Evolutionary conservation across 1,140 invertebrate species (phyloP).

Genomic region (Atta texana): DNA sequence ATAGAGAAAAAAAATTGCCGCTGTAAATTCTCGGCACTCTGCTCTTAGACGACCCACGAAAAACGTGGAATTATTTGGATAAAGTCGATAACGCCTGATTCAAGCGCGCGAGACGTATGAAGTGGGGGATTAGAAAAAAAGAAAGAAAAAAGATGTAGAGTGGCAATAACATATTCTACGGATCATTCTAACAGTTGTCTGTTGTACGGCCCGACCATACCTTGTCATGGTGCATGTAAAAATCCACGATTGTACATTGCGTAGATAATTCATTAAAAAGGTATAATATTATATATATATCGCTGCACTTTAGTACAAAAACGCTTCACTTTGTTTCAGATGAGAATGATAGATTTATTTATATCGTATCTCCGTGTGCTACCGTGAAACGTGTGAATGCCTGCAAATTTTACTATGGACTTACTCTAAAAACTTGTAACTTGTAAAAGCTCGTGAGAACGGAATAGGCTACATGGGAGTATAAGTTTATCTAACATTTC

Average conservation of each 20-base stretch:
- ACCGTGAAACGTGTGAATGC: constrained; percentile 78
- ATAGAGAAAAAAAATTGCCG: constrained; percentile 25
- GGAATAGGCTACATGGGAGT: constrained; percentile 14
- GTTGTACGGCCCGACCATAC: constrained; percentile 75
- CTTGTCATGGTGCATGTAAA: constrained; percentile 78
- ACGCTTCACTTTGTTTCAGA: constrained; percentile 82
- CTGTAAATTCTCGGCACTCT: constrained; percentile 46
- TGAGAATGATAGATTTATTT: constrained; percentile 78
- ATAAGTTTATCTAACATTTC: constrained; percentile 51
- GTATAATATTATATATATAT: constrained; percentile 78
- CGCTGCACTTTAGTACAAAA: constrained; percentile 86
- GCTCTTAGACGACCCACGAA: constrained; percentile 5
- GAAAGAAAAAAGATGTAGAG: constrained; percentile 25
- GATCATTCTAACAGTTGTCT: constrained; percentile 63
- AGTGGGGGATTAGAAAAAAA: constrained; percentile 15
- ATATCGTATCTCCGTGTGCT: constrained; percentile 79
- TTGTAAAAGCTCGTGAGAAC: constrained; percentile 74
- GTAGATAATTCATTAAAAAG: constrained; percentile 82
- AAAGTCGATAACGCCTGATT: neutral
- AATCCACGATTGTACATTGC: constrained; percentile 83
- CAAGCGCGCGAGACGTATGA: constrained; percentile 2
- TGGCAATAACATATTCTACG: constrained; percentile 51
- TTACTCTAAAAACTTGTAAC: constrained; percentile 61
- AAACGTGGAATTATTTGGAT: constrained; percentile 14
- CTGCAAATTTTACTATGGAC: constrained; percentile 75